Percentiles rank a stretch among this genome's conserved stretches.
phyloP scores from a whole-genome alignment of 2,113 vertebrate genomes.

The Speoplatyrhinus poulsoni region DNA sequence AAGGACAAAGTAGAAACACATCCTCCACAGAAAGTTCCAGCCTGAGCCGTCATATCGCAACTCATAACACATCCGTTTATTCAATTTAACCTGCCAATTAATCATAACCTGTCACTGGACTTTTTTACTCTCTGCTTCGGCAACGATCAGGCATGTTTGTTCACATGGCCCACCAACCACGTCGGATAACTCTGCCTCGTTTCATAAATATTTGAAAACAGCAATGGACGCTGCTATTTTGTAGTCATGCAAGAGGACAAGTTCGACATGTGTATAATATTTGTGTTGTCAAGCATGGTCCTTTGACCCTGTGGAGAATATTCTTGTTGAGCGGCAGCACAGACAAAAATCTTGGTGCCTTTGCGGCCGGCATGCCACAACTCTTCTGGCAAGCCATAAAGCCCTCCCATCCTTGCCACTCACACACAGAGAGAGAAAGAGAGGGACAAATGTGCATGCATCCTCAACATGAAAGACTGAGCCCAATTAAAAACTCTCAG shows the following conservation, averaged over 20 bases:
- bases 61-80: slow-evolving; percentile 69
- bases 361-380: slow-evolving; percentile 35
- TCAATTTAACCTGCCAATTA: slow-evolving; percentile 48
- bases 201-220: slow-evolving; percentile 14
- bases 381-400: slow-evolving; percentile 40
- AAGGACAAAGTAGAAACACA: slow-evolving; percentile 72
- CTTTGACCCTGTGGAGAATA: slow-evolving; percentile 25
- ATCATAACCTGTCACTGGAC: slow-evolving; percentile 13
- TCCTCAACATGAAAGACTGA: slow-evolving; percentile 52
- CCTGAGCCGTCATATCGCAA: slow-evolving; percentile 29
- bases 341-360: slow-evolving; percentile 35
- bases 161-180: slow-evolving; percentile 14
- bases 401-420: slow-evolving; percentile 14
- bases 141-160: slow-evolving; percentile 16
- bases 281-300: background rate
- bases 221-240: background rate
- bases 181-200: background rate
- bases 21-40: slow-evolving; percentile 37
- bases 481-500: slow-evolving; percentile 63
- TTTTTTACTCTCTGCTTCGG: slow-evolving; percentile 15
- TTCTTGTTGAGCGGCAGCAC: slow-evolving; percentile 32
- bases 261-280: slow-evolving; percentile 6
- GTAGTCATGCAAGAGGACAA: background rate
- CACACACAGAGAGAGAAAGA: slow-evolving; percentile 33
- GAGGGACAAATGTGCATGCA: slow-evolving; percentile 29